Percentiles rank a stretch among this genome's conserved stretches.
Conservation (phyloP, 2,113 vertebrate genomes). For the Nyctereutes procyonoides region DNA sequence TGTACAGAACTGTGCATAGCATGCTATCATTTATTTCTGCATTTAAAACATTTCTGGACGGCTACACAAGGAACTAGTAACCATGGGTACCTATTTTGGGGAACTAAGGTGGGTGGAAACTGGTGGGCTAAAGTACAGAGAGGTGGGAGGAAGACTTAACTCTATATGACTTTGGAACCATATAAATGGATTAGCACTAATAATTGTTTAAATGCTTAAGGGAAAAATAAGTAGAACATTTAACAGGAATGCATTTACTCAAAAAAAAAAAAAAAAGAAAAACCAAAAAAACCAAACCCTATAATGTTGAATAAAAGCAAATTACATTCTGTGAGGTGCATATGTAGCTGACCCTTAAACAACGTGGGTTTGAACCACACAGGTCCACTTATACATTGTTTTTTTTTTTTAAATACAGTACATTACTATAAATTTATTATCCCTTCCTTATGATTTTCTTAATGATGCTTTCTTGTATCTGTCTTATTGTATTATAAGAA, state of each 20-base stretch:
- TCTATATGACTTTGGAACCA: conserved; percentile 17
- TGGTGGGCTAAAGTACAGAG: conserved; percentile 31
- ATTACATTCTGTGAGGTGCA: neutral
- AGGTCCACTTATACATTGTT: neutral
- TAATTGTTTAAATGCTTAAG: conserved; percentile 2
- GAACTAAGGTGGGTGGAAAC: conserved; percentile 26
- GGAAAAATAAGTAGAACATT: neutral
- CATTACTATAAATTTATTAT: neutral
- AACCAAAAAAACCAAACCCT: neutral
- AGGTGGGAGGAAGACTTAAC: conserved; percentile 16
- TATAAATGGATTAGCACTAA: neutral
- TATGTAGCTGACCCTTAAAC: neutral
- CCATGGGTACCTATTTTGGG: conserved; percentile 45
- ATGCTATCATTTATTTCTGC: neutral
- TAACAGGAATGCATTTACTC: neutral
- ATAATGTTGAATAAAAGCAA: neutral
- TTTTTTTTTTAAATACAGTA: neutral
- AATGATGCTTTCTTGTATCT: neutral
- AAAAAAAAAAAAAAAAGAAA: neutral
- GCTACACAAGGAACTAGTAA: conserved; percentile 36
- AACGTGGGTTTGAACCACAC: neutral
- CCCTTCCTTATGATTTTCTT: neutral
- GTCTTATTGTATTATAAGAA: neutral
- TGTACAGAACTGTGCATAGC: neutral
- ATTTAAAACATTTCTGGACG: conserved; percentile 29